These are phyloP conservation scores for Lutraria rhynchaena DNA, from an alignment of 1,140 invertebrate species.

Conservation along the genomic window DNA sequence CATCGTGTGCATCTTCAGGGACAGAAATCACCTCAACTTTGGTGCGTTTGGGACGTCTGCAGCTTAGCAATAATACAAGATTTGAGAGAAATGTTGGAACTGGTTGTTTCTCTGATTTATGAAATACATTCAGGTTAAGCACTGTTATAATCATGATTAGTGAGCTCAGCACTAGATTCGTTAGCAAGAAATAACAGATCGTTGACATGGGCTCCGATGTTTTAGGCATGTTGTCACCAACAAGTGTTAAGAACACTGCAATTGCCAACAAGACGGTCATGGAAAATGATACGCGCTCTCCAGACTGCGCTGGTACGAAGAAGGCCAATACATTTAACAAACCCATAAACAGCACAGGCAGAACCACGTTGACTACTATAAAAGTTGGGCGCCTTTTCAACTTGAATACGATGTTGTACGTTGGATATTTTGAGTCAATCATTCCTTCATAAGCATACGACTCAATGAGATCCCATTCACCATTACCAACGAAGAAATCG, in stretches of 20 bases:
- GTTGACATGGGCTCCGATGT: slow-evolving; percentile 79
- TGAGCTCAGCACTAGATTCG: slow-evolving; percentile 5
- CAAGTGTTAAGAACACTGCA: slow-evolving; percentile 84
- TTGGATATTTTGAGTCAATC: background rate
- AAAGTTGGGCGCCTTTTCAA: slow-evolving; percentile 68
- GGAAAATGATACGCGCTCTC: slow-evolving; percentile 84
- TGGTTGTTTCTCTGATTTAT: background rate
- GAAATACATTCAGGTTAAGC: background rate
- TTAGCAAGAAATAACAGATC: slow-evolving; percentile 43
- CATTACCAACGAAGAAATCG: slow-evolving; percentile 84
- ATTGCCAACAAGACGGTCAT: slow-evolving; percentile 85
- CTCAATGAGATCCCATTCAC: slow-evolving; percentile 82
- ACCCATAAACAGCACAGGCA: slow-evolving; percentile 84
- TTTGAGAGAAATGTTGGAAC: background rate
- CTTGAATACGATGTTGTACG: slow-evolving; percentile 62
- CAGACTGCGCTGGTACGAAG: slow-evolving; percentile 84
- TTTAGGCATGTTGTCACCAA: slow-evolving; percentile 84
- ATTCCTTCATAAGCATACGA: background rate
- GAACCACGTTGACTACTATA: slow-evolving; percentile 84
- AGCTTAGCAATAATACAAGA: background rate
- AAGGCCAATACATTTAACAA: slow-evolving; percentile 84
- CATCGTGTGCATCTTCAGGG: background rate
- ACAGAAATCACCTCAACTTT: background rate
- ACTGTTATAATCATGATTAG: slow-evolving; percentile 11
- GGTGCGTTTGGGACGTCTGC: background rate